Evolutionary conservation across 2,888 invertebrate genomes (phyloP).

Genomic region (Entomobrya multifasciata): DNA sequence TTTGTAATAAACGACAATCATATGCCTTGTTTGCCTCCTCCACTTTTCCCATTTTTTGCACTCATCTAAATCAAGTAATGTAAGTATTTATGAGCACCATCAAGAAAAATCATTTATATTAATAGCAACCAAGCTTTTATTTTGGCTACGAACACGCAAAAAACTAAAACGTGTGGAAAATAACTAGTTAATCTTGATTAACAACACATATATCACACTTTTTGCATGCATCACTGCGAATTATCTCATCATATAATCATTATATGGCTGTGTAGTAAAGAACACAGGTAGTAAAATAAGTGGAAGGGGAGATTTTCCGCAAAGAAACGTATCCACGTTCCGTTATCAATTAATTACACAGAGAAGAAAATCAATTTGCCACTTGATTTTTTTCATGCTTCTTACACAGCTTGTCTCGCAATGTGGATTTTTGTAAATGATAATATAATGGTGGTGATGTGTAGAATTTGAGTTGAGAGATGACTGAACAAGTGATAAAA

Average conservation of each 20-base stretch:
- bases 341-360: constrained; percentile 68
- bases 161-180: constrained; percentile 14
- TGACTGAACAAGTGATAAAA: constrained; percentile 71
- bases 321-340: constrained; percentile 31
- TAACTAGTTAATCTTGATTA: constrained; percentile 57
- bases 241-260: constrained; percentile 12
- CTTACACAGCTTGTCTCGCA: not conserved
- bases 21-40: constrained; percentile 29
- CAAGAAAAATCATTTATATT: not conserved
- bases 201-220: constrained; percentile 25
- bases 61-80: not conserved
- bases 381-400: constrained; percentile 53
- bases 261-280: too few relatives aligned
- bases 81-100: not conserved
- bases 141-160: not conserved
- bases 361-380: constrained; percentile 67
- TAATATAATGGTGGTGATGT: constrained; percentile 58
- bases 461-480: constrained; percentile 49
- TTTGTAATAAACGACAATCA: not conserved
- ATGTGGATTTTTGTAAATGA: constrained; percentile 59
- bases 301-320: constrained; percentile 15
- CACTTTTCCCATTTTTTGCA: constrained; percentile 47
- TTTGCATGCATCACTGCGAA: constrained; percentile 20
- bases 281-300: not conserved
- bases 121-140: not conserved